These are phyloP conservation scores for Amiota communis DNA, from an alignment of 2,888 invertebrate genomes.

Conservation along the genomic window DNA sequence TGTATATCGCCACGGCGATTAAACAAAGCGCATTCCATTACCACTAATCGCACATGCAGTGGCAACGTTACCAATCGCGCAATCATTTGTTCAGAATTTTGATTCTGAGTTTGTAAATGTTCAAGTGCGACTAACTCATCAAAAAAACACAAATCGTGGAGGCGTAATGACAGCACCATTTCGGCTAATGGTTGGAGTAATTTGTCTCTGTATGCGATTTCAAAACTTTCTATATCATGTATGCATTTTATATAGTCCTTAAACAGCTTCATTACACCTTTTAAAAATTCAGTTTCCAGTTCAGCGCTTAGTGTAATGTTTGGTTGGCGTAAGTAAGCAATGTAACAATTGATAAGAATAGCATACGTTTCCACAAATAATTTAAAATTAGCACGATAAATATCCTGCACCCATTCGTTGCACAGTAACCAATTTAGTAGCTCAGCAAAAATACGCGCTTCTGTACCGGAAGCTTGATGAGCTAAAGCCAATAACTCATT, in stretches of 20 bases:
- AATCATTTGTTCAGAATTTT: slow-evolving; percentile 33
- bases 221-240: slow-evolving; percentile 46
- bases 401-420: slow-evolving; percentile 65
- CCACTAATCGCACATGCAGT: slow-evolving; percentile 52
- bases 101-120: slow-evolving; percentile 45
- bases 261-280: slow-evolving; percentile 51
- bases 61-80: slow-evolving; percentile 45
- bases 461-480: not conserved
- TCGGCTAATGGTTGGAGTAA: slow-evolving; percentile 55
- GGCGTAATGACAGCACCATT: slow-evolving; percentile 53
- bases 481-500: slow-evolving; percentile 40
- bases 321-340: slow-evolving; percentile 47
- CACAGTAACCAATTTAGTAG: slow-evolving; percentile 55
- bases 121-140: slow-evolving; percentile 65
- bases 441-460: slow-evolving; percentile 41
- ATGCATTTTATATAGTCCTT: slow-evolving; percentile 57
- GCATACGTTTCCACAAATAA: slow-evolving; percentile 53
- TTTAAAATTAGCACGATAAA: slow-evolving; percentile 56
- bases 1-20: slow-evolving; percentile 51
- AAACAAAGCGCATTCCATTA: slow-evolving; percentile 58
- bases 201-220: slow-evolving; percentile 45
- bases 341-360: slow-evolving; percentile 58
- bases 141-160: slow-evolving; percentile 54
- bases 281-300: slow-evolving; percentile 58
- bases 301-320: slow-evolving; percentile 29